Evolutionary conservation across 2,113 vertebrate species (phyloP), one percentile per base, ranked within the genome.

Genomic region (Labrus mixtus): DNA sequence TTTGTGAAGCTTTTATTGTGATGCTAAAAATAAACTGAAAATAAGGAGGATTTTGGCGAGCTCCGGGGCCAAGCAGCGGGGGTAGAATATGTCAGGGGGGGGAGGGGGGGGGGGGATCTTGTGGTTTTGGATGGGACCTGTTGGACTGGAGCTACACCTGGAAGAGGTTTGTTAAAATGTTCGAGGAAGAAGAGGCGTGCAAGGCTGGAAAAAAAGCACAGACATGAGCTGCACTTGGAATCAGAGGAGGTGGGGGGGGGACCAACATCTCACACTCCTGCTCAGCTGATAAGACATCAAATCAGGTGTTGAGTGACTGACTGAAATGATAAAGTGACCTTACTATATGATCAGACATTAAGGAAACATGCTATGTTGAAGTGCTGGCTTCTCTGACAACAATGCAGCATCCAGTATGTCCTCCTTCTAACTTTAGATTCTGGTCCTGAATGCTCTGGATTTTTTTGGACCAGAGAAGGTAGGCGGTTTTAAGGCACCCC

Each of bases 11-110:
- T 11, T 89, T 89, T 92, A 91, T 92, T 93, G 91, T 92, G 83
- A 82, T 76, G 68, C 90, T 92, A 93, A 89, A 92, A 92, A 93
- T 93, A 94, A 94, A 85, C 17, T 8, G 4, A 78, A 70, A 78
- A 74, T 59, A 82, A 61, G 53, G 66, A 83, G 71, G 45, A 33
- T 73, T 87, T 88, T 75, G 76, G 22, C 41, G 17, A 62, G 41
- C 50, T 41, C 68, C 51, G 8, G 71, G 37, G 82, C 66, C 46
- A 54, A 75, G 64, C 55, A 69, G 68, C 73, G 53, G 68, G 19
- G 56, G 20, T 11, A 39, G 43, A 61, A 61, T 3, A 19, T 17
- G 74, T 39, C 6, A 17, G 46, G 33, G 45, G 53, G 51, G 76
- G n/a, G 7, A 36, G 61, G 67, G 25, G 25, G 25, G 25, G 25